Base-by-base conservation (phyloP, 2,888 invertebrate genomes). In the Oeneis ivallda region DNA sequence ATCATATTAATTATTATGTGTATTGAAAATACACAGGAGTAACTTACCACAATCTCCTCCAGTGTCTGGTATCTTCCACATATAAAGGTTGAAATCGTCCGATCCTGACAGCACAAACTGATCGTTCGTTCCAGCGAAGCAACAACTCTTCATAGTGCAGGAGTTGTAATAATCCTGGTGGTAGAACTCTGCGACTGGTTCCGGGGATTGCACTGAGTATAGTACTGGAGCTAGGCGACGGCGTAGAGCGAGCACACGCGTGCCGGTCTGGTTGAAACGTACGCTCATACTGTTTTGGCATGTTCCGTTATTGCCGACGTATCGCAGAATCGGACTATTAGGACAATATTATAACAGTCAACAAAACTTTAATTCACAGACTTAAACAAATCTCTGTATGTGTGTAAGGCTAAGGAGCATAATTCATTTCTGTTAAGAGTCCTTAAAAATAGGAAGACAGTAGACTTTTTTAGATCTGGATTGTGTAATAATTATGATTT, bases 101-200 rank as follows among this genome's bases (percentile, higher is more conserved):
- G 98, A 98, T 0, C 99, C 99, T 1, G 98, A 98, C 41, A 98
- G 84, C 59, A 99, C 94, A 79, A 95, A 97, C 91, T 98, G 95
- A 78, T 98, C 98, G 41, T 94, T 93, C 50, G 96, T 95, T 0
- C 98, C 98, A 15, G 97, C 98, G 86, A 98, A 99, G 70, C 96
- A 96, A 79, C 98, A 98, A 71, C 98, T 98, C 89, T 99, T 99
- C 97, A 99, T 98, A 0, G 99, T 99, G 81, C 98, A 98, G 0
- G 97, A 97, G 85, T 98, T 98, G 79, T 97, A 97, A 84, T 98
- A 99, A 70, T 97, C 96, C 57, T 95, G 94, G 82, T 98, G 97
- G 83, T 97, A 96, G 87, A 98, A 98, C 84, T 98, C 96, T 39
- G 95, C 96, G 34, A 96, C 86, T 0, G 96, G 95, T 50, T 93